Conservation (phyloP, 2,797 vertebrate species). For the Ceyx erithaca region DNA sequence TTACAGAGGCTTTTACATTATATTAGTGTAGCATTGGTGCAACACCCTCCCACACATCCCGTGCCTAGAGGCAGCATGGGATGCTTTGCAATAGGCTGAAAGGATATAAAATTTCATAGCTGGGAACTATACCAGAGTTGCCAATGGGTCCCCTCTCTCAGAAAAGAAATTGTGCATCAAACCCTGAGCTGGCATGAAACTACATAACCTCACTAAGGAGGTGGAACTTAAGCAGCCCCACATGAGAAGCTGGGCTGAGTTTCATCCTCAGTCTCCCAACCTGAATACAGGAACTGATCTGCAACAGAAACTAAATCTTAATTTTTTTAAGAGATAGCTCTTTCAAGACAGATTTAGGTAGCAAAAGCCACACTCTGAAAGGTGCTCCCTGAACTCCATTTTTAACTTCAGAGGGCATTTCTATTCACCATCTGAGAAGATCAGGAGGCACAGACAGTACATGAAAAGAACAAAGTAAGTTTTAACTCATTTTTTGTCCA, state of each 20-base stretch:
- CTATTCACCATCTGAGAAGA: neutral
- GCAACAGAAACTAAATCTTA: neutral
- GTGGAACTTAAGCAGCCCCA: neutral
- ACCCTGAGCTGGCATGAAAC: neutral
- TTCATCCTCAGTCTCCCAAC: neutral
- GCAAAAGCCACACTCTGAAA: neutral
- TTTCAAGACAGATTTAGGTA: neutral
- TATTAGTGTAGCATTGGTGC: neutral
- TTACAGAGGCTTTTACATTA: neutral
- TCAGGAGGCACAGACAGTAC: neutral
- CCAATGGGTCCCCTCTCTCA: neutral
- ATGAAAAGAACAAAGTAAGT: neutral
- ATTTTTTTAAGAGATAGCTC: neutral
- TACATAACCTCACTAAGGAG: accelerated
- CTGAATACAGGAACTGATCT: neutral
- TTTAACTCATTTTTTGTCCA: neutral
- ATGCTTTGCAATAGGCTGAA: neutral
- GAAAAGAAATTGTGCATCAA: neutral
- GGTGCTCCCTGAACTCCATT: neutral
- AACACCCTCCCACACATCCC: neutral
- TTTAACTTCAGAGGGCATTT: neutral
- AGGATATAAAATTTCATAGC: neutral
- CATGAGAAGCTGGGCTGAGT: neutral
- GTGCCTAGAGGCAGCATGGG: neutral
- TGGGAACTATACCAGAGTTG: neutral